Base-by-base conservation (phyloP, 1,140 invertebrate species). In the Eufriesea mexicana region DNA sequence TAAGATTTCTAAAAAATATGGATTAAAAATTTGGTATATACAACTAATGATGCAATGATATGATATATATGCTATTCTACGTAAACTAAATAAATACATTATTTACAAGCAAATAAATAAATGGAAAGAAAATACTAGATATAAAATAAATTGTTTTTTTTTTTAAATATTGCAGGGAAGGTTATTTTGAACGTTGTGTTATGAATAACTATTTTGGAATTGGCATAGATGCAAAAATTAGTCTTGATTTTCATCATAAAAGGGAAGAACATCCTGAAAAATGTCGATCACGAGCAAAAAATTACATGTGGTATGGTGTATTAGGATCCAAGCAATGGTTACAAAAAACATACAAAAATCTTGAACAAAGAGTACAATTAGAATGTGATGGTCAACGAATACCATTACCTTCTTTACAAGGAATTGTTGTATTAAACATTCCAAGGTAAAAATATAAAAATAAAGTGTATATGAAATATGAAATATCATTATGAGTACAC, bases 161-260 rank as follows among this genome's bases (percentile, higher is more conserved):
- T 35, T 12, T 66, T 0, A 18, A 72, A 35, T 14, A 25, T 79
- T 67, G 8, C 25, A 97, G 96, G 91, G 98, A 98, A 94, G 98
- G 98, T 7, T 99, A 98, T 93, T 97, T 97, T 87, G 99, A 99
- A 94, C 96, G 97, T 85, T 98, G 98, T 86, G 98, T 99, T 1
- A 99, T 99, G 99, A 99, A 99, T 92, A 99, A 99, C 93, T 99
- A 99, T 93, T 99, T 99, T 94, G 99, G 99, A 2, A 99, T 99
- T 92, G 99, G 99, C 20, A 98, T 99, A 68, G 99, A 99, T 95
- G 99, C 99, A 1, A 99, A 99, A 94, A 99, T 99, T 47, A 98
- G 98, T 16, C 94, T 99, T 16, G 98, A 99, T 91, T 99, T 99
- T 93, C 99, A 99, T 94, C 98, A 99, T 90, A 99, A 99, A 93